A percentile compares a stretch with the other conserved stretches of the same genome.
phyloP scores from a whole-genome alignment of 1,140 invertebrate genomes.

The Oreohelix idahoensis region DNA sequence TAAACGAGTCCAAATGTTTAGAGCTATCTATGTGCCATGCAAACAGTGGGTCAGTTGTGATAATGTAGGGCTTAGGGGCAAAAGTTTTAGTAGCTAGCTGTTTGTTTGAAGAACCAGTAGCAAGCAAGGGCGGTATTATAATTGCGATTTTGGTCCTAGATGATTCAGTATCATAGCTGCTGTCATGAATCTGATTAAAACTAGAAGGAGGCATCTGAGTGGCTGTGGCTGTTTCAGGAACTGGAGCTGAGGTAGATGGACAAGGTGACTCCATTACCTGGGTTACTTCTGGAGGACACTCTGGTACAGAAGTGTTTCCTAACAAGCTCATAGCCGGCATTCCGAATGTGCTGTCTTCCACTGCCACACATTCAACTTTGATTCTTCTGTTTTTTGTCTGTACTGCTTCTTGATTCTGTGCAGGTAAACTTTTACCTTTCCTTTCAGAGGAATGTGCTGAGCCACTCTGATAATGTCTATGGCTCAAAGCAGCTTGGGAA shows the following conservation, averaged over 20 bases:
- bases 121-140: neutral
- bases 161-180: neutral
- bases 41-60: neutral
- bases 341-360: neutral
- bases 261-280: neutral
- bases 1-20: neutral
- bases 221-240: neutral
- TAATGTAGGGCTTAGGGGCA: neutral
- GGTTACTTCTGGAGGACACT: neutral
- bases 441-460: neutral
- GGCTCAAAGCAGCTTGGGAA: neutral
- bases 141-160: neutral
- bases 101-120: neutral
- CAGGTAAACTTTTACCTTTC: neutral
- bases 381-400: neutral
- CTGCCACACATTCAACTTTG: neutral
- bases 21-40: neutral
- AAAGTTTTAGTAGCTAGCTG: neutral
- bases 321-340: neutral
- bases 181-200: neutral
- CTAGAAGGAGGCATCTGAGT: neutral
- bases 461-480: neutral
- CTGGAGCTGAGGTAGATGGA: neutral
- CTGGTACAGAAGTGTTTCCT: neutral
- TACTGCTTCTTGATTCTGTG: neutral